Evolutionary conservation across 2,888 invertebrate species (phyloP).

Genomic region (Amblyjoppa fuscipennis): DNA sequence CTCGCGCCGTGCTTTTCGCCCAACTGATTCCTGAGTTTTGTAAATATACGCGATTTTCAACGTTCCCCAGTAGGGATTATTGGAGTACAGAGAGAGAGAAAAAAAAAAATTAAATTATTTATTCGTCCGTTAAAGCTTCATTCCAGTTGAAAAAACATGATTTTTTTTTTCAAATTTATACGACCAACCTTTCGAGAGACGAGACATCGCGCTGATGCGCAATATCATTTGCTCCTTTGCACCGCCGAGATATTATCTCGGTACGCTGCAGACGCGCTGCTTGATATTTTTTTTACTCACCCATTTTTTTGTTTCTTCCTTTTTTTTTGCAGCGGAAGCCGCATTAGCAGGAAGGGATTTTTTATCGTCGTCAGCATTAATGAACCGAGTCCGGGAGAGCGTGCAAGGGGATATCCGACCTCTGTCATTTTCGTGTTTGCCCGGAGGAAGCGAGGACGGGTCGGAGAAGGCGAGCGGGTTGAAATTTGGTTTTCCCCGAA

Average conservation of each 20-base stretch:
- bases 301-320: neutral
- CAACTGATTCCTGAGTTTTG: constrained; percentile 6
- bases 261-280: neutral
- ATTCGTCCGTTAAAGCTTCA: neutral
- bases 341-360: constrained; percentile 11
- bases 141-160: no score
- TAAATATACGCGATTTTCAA: neutral
- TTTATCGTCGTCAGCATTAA: constrained; percentile 30
- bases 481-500: constrained; percentile 56
- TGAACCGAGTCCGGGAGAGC: constrained; percentile 11
- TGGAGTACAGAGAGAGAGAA: neutral
- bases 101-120: constrained; percentile 2
- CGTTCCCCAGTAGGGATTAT: neutral
- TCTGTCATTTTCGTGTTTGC: constrained; percentile 24
- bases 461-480: neutral
- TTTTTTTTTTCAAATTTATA: no score
- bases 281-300: neutral
- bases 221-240: neutral
- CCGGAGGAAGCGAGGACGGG: neutral
- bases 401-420: constrained; percentile 17
- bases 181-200: no score
- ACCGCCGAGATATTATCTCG: neutral
- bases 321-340: neutral
- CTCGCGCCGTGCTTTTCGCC: constrained; percentile 12
- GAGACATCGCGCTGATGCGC: neutral